phyloP scores from a whole-genome alignment of 2,797 vertebrate species.

The Argentina silus region DNA sequence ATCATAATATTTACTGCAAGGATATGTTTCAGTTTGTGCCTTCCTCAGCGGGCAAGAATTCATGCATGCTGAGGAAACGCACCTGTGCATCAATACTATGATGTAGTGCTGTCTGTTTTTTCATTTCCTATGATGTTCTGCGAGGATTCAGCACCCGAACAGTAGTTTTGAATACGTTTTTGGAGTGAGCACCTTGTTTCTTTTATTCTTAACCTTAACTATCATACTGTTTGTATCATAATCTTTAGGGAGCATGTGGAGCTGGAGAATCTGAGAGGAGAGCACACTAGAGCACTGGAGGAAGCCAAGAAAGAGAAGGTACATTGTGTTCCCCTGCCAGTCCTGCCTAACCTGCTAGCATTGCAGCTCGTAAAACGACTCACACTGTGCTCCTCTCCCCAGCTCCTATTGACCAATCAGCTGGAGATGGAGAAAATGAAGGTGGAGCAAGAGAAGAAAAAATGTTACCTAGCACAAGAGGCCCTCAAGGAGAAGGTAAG shows the following conservation, averaged over 20 bases:
- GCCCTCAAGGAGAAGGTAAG: conserved; percentile 93
- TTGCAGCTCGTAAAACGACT: neutral
- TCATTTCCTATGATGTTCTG: neutral
- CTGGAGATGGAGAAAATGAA: conserved; percentile 99
- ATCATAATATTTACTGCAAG: too few species aligned
- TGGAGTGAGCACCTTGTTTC: neutral
- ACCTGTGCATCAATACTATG: neutral
- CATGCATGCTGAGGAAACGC: neutral
- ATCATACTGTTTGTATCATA: neutral
- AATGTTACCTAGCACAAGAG: conserved; percentile 90
- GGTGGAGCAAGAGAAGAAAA: conserved; percentile 98
- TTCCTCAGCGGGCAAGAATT: neutral
- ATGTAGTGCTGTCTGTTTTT: neutral
- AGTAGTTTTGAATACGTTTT: too few species aligned
- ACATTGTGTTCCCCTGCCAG: conserved; percentile 26
- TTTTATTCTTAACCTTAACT: neutral
- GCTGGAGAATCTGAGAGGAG: conserved; percentile 89
- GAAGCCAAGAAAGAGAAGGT: conserved; percentile 97
- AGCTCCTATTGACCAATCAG: conserved; percentile 90
- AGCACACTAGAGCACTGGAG: conserved; percentile 86
- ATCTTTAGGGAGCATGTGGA: conserved; percentile 86
- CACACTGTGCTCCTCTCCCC: conserved; percentile 29
- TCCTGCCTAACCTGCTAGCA: neutral
- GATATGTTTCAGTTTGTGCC: too few species aligned
- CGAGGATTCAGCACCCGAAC: too few species aligned